Percentiles rank a stretch among this genome's conserved stretches.
phyloP scores from a whole-genome alignment of 2,888 invertebrate genomes.

The Stictocephala bisonia region DNA sequence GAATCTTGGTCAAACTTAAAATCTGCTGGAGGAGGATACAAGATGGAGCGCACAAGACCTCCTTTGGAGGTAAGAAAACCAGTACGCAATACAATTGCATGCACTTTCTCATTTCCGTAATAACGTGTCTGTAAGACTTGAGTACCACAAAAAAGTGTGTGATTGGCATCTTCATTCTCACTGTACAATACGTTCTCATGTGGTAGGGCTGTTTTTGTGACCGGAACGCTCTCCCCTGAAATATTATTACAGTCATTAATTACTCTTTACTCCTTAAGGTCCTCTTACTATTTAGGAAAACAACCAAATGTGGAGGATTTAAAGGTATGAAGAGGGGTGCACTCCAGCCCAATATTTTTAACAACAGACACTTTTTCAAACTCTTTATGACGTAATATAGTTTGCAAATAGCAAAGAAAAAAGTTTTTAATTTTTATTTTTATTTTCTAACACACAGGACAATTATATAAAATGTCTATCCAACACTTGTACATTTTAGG shows the following conservation, averaged over 20 bases:
- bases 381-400: too few relatives aligned
- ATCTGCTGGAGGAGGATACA: conserved; percentile 81
- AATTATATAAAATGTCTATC: too few relatives aligned
- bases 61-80: conserved; percentile 82
- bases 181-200: conserved; percentile 73
- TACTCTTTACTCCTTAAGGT: too few relatives aligned
- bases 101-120: conserved; percentile 75
- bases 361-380: too few relatives aligned
- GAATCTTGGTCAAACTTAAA: conserved; percentile 84
- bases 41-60: conserved; percentile 79
- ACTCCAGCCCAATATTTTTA: not conserved
- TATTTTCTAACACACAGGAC: too few relatives aligned
- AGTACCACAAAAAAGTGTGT: conserved; percentile 92
- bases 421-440: too few relatives aligned
- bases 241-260: conserved; percentile 33
- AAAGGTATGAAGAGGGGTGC: conserved; percentile 43
- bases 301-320: too few relatives aligned
- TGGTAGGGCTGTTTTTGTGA: conserved; percentile 83
- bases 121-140: conserved; percentile 88
- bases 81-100: conserved; percentile 63
- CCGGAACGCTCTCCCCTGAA: conserved; percentile 91
- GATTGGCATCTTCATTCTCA: conserved; percentile 80
- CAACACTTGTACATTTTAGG: too few relatives aligned
- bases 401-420: too few relatives aligned
- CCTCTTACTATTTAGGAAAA: too few relatives aligned